phyloP scores from a whole-genome alignment of 1,140 invertebrate genomes.

The Lasioglossum baleicum region DNA sequence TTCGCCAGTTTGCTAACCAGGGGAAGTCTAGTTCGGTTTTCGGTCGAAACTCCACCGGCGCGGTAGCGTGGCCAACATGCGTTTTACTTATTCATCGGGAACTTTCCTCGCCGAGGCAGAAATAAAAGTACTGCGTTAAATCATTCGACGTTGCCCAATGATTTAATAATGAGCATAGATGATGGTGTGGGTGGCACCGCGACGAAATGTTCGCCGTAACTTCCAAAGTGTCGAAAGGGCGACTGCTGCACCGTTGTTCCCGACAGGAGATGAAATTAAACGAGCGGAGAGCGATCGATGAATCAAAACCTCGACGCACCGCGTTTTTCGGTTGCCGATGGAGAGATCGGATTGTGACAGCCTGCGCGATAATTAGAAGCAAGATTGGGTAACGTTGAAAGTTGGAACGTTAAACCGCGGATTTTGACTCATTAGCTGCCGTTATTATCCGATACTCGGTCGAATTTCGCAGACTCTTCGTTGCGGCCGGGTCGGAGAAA shows the following conservation, averaged over 20 bases:
- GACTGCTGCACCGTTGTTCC: not conserved
- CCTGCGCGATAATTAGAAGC: slow-evolving; percentile 2
- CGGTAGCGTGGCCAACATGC: not conserved
- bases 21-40: slow-evolving; percentile 3
- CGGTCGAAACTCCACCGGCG: slow-evolving; percentile 9
- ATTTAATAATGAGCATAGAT: not conserved
- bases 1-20: slow-evolving; percentile 15
- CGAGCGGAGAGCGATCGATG: not conserved
- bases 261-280: not conserved
- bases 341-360: slow-evolving; percentile 21
- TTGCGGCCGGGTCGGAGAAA: not conserved
- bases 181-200: too few species aligned
- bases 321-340: not conserved
- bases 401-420: slow-evolving; percentile 21
- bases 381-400: not conserved
- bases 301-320: not conserved
- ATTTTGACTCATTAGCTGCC: not conserved
- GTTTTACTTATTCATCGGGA: slow-evolving; percentile 53
- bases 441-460: not conserved
- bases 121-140: slow-evolving; percentile 18
- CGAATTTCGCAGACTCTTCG: too few species aligned
- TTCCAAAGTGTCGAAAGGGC: not conserved
- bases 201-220: not conserved
- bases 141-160: slow-evolving; percentile 13
- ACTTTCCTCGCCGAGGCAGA: not conserved